Evolutionary conservation across 1,140 invertebrate genomes (phyloP).

Genomic region (Scaptodrosophila lebanonensis): DNA sequence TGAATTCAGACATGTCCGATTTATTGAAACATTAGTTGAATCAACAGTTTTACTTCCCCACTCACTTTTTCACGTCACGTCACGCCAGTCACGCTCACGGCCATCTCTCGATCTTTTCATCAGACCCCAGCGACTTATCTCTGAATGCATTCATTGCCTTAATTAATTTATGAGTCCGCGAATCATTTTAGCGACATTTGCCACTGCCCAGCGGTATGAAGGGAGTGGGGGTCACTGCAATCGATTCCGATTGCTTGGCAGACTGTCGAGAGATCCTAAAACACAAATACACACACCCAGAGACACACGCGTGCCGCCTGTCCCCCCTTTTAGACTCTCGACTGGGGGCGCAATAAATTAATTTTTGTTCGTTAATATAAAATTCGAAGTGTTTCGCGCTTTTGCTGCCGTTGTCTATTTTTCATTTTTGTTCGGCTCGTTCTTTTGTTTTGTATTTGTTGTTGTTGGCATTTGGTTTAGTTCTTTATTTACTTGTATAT

Average conservation of each 20-base stretch:
- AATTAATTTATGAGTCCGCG: conserved; percentile 66
- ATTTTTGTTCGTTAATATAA: conserved; percentile 46
- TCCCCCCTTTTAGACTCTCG: too few species aligned
- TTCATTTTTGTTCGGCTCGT: conserved; percentile 46
- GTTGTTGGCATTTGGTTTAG: conserved; percentile 11
- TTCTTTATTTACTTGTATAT: conserved; percentile 12
- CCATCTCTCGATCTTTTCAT: too few species aligned
- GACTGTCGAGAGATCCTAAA: too few species aligned
- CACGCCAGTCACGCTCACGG: too few species aligned
- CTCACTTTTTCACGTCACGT: too few species aligned
- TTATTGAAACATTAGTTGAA: too few species aligned
- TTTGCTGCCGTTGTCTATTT: conserved; percentile 46
- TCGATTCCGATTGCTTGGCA: too few species aligned
- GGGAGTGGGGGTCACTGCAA: too few species aligned
- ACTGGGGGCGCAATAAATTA: conserved; percentile 51
- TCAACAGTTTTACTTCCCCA: too few species aligned
- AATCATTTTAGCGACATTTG: conserved; percentile 34
- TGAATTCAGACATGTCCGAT: too few species aligned
- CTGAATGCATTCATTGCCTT: conserved; percentile 48
- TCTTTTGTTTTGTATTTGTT: background rate
- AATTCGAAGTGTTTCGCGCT: conserved; percentile 44
- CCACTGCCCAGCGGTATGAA: conserved; percentile 14
- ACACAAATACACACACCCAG: too few species aligned
- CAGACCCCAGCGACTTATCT: conserved; percentile 2
- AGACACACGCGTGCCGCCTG: too few species aligned